Base-by-base conservation (phyloP, 1,140 invertebrate genomes). In the Bombus terrestris region DNA sequence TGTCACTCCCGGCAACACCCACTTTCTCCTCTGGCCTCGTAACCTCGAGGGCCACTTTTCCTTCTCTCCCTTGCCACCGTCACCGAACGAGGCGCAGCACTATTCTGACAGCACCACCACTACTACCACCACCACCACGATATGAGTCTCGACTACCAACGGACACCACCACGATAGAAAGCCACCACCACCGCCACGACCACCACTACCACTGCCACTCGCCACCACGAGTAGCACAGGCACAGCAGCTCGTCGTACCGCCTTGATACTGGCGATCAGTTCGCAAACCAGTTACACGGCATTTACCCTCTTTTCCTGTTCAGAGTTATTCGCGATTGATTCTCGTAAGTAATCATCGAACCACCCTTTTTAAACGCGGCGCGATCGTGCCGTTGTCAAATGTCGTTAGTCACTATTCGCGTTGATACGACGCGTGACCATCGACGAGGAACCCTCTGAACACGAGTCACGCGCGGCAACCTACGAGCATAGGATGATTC, bases 11-110 rank as follows among this genome's bases (percentile, higher is more conserved):
- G 91, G 90, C 91, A 92, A 92, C 91, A 92, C 91, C 91, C 91
- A 92, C 91, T 92, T 91, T 91, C 90, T 91, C 85, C 86, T 84
- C 86, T 91, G 91, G 84, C 91, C 91, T 90, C 91, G 91, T 92
- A 92, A 92, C 90, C 91, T 86, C 91, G 86, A 91, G 81, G 88
- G 71, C 85, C 81, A 90, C 88, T 88, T 86, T 88, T 88, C 88
- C 79, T 85, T 83, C 76, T 77, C 87, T 82, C 85, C 59, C 72
- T 81, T 80, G 64, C 87, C 77, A 39, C 89, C 78, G 85, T 82
- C 64, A 62, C 62, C 81, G 86, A 83, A 79, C 73, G 80, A 83
- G 83, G 77, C 82, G 89, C 86, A 81, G 85, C 81, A 82, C 69
- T 57, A 89, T 68, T 86, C 80, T 62, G 74, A 77, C 82, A 78